Evolutionary conservation across 2,113 vertebrate genomes (phyloP), one percentile per base, ranked within the genome.

Genomic region (Plecturocebus donacophilus): DNA sequence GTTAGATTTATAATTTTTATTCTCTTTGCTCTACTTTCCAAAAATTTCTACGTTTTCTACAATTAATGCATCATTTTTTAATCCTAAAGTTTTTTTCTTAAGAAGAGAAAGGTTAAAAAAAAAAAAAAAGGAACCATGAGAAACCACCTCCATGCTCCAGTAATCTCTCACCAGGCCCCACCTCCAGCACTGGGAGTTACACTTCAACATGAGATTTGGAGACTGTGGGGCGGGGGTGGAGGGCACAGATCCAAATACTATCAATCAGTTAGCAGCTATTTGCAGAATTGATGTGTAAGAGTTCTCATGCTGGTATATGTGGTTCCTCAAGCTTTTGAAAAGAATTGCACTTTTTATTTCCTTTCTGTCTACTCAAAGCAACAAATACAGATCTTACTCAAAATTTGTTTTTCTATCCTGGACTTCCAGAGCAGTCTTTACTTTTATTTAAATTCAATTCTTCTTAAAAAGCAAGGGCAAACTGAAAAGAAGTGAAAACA

Each of bases 1-100:
- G 10, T 86, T 83, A 87, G 38, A 93, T 58, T 5, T 38, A 58
- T 82, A 20, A 30, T 90, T 77, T 95, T 96, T 90, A 90, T 86
- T 94, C 7, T 3, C 20, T 95, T 77, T 80, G 88, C 19, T 92
- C 89, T n/a, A 87, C 8, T 94, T 92, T 90, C 20, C n/a, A 25
- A 94, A 96, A 76, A 71, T 82, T 90, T 93, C 21, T 23, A 86
- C 52, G 12, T 58, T 90, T 96, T 94, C 30, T 83, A 86, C 32
- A 97, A 90, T 40, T 25, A 96, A 12, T 17, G 88, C 23, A 56
- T 68, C 2, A 86, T 32, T 96, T 96, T 94, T 87, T 25, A 75
- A 30, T 54, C 52, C 45, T 75, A 40, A 90, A 17, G 3, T 35
- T 75, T 83, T 81, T 91, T 79, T 58, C 49, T 81, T 89, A 76